phyloP scores from a whole-genome alignment of 2,797 vertebrate genomes.

The Lagocephalus sceleratus region DNA sequence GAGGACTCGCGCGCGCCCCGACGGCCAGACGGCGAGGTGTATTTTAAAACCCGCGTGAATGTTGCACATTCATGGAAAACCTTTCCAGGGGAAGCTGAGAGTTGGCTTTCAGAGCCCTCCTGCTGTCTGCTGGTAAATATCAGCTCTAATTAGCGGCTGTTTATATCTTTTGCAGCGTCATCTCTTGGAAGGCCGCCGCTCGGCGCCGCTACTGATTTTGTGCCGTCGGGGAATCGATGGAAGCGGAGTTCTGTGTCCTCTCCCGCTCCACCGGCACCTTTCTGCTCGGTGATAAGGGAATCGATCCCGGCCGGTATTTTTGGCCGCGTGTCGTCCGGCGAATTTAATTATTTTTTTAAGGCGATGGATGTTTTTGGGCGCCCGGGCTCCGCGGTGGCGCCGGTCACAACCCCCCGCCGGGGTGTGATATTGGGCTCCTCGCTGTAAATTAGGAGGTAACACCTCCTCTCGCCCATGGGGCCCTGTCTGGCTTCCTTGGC shows the following conservation, averaged over 20 bases:
- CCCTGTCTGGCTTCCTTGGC: conserved; percentile 5
- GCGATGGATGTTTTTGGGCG: not conserved
- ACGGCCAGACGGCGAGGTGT: conserved; percentile 51
- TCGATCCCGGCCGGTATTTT: not conserved
- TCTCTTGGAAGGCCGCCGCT: conserved; percentile 41
- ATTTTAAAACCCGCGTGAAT: conserved; percentile 69
- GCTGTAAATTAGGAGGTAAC: conserved; percentile 16
- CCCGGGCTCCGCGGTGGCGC: too few relatives aligned
- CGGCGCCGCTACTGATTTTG: conserved; percentile 35
- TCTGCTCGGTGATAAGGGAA: conserved; percentile 3
- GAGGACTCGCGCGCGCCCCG: conserved; percentile 56
- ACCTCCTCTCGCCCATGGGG: conserved; percentile 10
- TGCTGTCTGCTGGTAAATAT: conserved; percentile 75
- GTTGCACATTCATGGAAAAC: conserved; percentile 55
- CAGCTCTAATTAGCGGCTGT: conserved; percentile 68
- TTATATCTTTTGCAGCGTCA: conserved; percentile 49
- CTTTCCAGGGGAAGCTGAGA: conserved; percentile 51
- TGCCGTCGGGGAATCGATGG: conserved; percentile 31
- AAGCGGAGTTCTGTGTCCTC: conserved; percentile 8
- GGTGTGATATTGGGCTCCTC: conserved; percentile 22
- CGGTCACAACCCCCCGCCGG: conserved; percentile 1
- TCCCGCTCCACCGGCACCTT: conserved; percentile 19
- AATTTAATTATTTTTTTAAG: conserved; percentile 7
- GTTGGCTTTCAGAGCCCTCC: conserved; percentile 66
- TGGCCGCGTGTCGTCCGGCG: not conserved